Percentiles rank a stretch among this genome's conserved stretches.
phyloP scores from a whole-genome alignment of 2,797 vertebrate species.

The Tragopan temminckii region DNA sequence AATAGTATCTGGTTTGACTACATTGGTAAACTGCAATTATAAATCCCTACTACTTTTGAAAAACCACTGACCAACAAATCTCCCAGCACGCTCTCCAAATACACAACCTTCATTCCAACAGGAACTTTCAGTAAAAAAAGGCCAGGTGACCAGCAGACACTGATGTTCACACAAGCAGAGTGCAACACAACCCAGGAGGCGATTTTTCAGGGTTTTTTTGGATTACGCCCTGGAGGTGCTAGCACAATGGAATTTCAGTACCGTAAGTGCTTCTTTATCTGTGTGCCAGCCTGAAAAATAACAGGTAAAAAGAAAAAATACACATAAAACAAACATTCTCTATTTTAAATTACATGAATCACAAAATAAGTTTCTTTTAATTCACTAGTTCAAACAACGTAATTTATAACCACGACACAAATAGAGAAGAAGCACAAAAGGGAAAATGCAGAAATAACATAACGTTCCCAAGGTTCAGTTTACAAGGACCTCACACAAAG shows the following conservation, averaged over 20 bases:
- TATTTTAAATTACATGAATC: constrained; percentile 73
- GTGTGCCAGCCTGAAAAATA: constrained; percentile 80
- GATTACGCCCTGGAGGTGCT: constrained; percentile 78
- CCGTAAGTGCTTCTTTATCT: constrained; percentile 82
- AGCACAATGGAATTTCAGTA: constrained; percentile 84
- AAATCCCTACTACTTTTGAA: constrained; percentile 60
- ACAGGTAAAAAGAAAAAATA: constrained; percentile 79
- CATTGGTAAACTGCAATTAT: constrained; percentile 47
- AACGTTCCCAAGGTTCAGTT: constrained; percentile 88
- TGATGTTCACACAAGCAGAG: constrained; percentile 81
- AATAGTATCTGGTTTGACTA: constrained; percentile 35
- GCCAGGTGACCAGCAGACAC: constrained; percentile 82
- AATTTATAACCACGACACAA: constrained; percentile 87
- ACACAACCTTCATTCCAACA: constrained; percentile 81
- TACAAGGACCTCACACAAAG: constrained; percentile 91
- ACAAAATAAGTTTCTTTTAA: constrained; percentile 81
- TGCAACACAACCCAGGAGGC: constrained; percentile 81
- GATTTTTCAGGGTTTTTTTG: constrained; percentile 75
- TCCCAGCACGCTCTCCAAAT: constrained; percentile 71
- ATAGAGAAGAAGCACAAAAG: constrained; percentile 81
- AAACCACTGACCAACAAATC: constrained; percentile 71
- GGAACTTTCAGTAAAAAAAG: constrained; percentile 78
- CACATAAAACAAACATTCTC: constrained; percentile 17
- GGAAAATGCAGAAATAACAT: constrained; percentile 81
- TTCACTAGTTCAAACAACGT: constrained; percentile 81